Conservation (phyloP, 2,888 invertebrate genomes). For the Noctua fimbriata region DNA sequence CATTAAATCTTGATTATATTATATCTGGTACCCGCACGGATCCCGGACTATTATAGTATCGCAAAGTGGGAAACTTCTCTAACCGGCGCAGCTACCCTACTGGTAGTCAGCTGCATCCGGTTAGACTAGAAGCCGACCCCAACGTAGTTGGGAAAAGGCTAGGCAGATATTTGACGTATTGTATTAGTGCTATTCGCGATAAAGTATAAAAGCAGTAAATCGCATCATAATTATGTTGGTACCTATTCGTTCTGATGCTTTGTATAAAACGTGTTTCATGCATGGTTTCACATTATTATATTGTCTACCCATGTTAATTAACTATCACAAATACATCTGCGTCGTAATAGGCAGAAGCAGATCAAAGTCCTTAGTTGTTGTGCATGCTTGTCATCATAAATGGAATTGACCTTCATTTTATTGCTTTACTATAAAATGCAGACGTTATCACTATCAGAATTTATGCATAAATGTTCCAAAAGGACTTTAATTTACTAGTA, state of each 20-base stretch:
- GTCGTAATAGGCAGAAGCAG: conserved; percentile 35
- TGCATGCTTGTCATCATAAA: conserved; percentile 65
- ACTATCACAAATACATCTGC: conserved; percentile 18
- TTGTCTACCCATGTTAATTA: conserved; percentile 7
- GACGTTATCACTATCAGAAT: conserved; percentile 30
- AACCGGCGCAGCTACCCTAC: not conserved
- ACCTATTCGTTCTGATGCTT: not conserved
- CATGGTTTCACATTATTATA: not conserved
- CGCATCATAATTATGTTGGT: not conserved
- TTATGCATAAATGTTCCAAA: not conserved
- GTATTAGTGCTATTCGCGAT: not conserved
- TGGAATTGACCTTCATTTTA: conserved; percentile 68
- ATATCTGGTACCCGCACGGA: too few species aligned
- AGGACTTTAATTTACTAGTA: not conserved
- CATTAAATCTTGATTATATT: too few species aligned
- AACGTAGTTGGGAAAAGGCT: too few species aligned
- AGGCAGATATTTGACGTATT: not conserved
- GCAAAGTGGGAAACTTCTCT: too few species aligned
- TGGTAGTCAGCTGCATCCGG: too few species aligned
- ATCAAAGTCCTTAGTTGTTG: conserved; percentile 65
- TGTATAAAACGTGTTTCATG: not conserved
- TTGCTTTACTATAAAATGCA: conserved; percentile 54
- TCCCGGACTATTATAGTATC: too few species aligned
- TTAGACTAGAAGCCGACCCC: too few species aligned
- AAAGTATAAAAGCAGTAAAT: not conserved